Conservation (phyloP, 2,888 invertebrate species). For the Macropis europaea region DNA sequence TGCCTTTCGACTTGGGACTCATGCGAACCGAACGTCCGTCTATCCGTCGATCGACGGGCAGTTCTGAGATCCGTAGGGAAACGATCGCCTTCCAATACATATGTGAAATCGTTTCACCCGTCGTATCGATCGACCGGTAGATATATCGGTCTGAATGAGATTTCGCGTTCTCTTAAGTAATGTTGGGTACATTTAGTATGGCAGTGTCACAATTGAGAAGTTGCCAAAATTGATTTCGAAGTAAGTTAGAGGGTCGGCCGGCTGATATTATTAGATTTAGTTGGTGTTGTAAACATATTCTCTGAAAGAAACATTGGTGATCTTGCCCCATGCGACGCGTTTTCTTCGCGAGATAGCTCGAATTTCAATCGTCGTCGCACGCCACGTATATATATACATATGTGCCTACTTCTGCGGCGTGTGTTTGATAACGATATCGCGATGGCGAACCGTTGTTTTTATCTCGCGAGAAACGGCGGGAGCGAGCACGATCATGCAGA, state of each 20-base stretch:
- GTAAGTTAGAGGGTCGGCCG: slow-evolving; percentile 63
- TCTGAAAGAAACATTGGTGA: slow-evolving; percentile 15
- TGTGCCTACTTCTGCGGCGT: no score
- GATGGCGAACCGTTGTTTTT: no score
- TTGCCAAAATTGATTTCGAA: slow-evolving; percentile 63
- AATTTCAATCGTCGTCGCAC: not conserved
- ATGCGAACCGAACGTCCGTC: no score
- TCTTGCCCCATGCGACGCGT: not conserved
- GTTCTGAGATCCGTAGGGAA: no score
- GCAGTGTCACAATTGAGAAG: slow-evolving; percentile 59
- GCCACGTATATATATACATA: not conserved
- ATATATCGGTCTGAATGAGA: slow-evolving; percentile 15
- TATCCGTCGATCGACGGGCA: no score
- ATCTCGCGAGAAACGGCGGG: no score
- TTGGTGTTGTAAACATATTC: slow-evolving; percentile 34
- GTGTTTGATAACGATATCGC: no score
- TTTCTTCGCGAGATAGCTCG: not conserved
- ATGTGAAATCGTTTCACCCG: not conserved
- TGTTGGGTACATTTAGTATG: slow-evolving; percentile 38
- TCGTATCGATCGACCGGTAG: not conserved
- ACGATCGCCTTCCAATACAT: no score
- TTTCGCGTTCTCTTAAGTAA: slow-evolving; percentile 30
- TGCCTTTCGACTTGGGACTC: no score
- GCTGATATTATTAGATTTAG: slow-evolving; percentile 62
- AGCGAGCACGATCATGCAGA: no score